Conservation (phyloP, 1,140 invertebrate species). For the Drosophila repleta region DNA sequence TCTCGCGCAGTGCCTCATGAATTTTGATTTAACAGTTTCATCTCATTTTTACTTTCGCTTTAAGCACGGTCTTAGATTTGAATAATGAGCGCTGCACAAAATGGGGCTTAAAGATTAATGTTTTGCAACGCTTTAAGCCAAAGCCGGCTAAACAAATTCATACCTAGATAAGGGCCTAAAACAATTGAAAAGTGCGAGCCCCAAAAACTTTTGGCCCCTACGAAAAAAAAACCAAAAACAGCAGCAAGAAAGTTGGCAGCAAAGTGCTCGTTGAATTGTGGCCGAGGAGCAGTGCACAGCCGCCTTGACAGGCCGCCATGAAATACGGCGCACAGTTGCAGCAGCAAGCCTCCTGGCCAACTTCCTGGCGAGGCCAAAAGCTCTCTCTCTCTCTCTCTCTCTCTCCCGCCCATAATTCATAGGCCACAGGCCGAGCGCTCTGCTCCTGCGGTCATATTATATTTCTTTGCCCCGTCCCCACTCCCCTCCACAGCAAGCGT, state of each 20-base stretch:
- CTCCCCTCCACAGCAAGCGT: conserved; percentile 2
- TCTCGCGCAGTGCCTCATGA: conserved; percentile 72
- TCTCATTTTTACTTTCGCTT: conserved; percentile 25
- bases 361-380: conserved; percentile 25
- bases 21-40: conserved; percentile 65
- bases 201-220: conserved; percentile 32
- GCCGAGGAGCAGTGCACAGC: conserved; percentile 3
- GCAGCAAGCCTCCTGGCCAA: conserved; percentile 6
- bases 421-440: conserved; percentile 13
- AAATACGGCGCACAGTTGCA: conserved; percentile 45
- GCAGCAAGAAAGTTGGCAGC: conserved; percentile 1
- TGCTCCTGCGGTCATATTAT: conserved; percentile 30
- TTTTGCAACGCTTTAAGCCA: conserved; percentile 32
- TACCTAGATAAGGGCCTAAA: conserved; percentile 37
- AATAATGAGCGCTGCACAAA: conserved; percentile 64
- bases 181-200: conserved; percentile 49
- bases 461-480: conserved; percentile 8
- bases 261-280: conserved; percentile 22
- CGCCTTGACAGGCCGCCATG: conserved; percentile 37
- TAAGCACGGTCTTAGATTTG: conserved; percentile 69
- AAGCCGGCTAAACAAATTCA: conserved; percentile 39
- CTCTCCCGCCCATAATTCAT: conserved; percentile 38
- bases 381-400: no score
- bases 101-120: conserved; percentile 48
- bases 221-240: neutral